Conservation (phyloP, 2,888 invertebrate species). For the Volucella bombylans region DNA sequence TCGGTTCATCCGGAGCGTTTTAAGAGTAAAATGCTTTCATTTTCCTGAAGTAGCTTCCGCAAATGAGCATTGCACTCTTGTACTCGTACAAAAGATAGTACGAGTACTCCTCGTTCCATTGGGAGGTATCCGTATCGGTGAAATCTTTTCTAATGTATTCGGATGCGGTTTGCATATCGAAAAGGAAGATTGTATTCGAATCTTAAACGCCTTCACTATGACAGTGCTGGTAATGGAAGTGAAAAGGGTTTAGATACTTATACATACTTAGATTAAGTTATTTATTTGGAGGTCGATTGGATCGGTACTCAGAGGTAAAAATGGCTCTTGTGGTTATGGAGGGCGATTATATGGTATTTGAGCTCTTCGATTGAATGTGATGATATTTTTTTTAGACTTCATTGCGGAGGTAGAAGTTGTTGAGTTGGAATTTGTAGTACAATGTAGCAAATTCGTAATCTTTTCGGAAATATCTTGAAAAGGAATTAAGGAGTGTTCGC, state of each 20-base stretch:
- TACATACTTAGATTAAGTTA: not conserved
- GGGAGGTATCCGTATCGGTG: not conserved
- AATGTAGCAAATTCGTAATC: too few species aligned
- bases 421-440: too few species aligned
- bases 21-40: constrained; percentile 49
- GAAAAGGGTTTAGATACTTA: not conserved
- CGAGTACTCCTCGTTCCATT: not conserved
- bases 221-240: constrained; percentile 12
- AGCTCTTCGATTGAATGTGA: too few species aligned
- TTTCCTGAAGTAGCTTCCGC: constrained; percentile 36
- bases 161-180: constrained; percentile 36
- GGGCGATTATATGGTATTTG: not conserved
- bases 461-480: too few species aligned
- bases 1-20: constrained; percentile 31
- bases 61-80: constrained; percentile 30
- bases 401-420: too few species aligned
- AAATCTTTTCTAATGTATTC: constrained; percentile 4
- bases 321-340: not conserved
- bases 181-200: not conserved
- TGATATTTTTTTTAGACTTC: too few species aligned
- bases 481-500: too few species aligned
- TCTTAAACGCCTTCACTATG: not conserved
- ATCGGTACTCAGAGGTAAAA: not conserved
- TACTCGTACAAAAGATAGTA: not conserved
- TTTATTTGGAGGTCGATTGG: not conserved